A percentile compares a stretch with the other conserved stretches of the same genome.
These are phyloP conservation scores for Leptonema lineaticorne DNA, from an alignment of 1,140 invertebrate species.

Conservation along the genomic window DNA sequence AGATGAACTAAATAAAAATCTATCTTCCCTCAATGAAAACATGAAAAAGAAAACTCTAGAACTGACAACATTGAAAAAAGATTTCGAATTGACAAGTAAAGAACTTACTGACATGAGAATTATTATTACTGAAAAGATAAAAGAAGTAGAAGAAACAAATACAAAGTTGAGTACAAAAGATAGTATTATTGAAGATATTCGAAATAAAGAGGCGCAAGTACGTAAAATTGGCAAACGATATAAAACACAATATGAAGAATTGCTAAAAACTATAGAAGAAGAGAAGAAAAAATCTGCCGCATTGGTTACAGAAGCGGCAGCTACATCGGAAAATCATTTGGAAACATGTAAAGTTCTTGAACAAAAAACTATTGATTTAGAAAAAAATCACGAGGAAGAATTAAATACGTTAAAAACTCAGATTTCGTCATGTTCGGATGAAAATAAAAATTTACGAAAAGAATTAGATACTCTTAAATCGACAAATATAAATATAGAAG, in stretches of 20 bases:
- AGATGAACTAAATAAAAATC: constrained; percentile 59
- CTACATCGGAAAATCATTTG: constrained; percentile 49
- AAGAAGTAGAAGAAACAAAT: constrained; percentile 62
- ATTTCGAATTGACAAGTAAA: constrained; percentile 56
- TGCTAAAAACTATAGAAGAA: constrained; percentile 64
- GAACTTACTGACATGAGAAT: constrained; percentile 59
- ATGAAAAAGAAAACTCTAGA: constrained; percentile 59
- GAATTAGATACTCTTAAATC: constrained; percentile 71
- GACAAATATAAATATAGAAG: constrained; percentile 66
- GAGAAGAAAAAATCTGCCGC: constrained; percentile 59
- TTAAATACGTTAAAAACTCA: constrained; percentile 65
- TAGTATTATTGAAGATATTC: constrained; percentile 68
- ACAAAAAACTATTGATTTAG: constrained; percentile 45
- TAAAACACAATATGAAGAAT: constrained; percentile 81
- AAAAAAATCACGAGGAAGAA: constrained; percentile 54
- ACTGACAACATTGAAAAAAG: constrained; percentile 50
- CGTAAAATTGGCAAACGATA: constrained; percentile 91
- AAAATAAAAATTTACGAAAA: constrained; percentile 66
- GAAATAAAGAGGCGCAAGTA: constrained; percentile 79
- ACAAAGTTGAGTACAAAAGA: constrained; percentile 73
- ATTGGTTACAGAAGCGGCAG: constrained; percentile 48
- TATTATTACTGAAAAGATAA: constrained; percentile 58
- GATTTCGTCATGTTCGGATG: constrained; percentile 59
- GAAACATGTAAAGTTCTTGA: constrained; percentile 48
- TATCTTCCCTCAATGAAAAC: constrained; percentile 54